A percentile compares a stretch with the other conserved stretches of the same genome.
phyloP scores from a whole-genome alignment of 2,113 vertebrate genomes.

The Paraplagusia blochii region DNA sequence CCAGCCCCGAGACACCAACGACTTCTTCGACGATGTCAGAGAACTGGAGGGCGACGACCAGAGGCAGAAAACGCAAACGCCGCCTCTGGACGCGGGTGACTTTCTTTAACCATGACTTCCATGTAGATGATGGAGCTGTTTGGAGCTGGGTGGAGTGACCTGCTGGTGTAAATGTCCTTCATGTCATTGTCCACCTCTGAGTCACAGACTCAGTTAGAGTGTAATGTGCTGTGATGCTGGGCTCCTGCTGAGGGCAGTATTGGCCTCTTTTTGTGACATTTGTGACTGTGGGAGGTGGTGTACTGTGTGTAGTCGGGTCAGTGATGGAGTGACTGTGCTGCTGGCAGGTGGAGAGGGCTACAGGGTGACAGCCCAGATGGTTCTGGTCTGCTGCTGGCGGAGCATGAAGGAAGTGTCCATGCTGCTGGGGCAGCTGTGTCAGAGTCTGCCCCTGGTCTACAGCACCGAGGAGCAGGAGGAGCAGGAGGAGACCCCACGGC shows the following conservation, averaged over 20 bases:
- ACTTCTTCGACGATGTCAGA: conserved; percentile 85
- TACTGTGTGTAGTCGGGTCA: not conserved
- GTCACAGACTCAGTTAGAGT: not conserved
- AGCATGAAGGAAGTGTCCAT: conserved; percentile 97
- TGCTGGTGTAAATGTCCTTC: not conserved
- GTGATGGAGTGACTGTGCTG: conserved; percentile 4
- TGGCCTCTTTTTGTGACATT: conserved; percentile 15
- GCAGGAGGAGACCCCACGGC: conserved; percentile 69
- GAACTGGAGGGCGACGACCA: conserved; percentile 72
- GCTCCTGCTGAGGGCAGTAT: conserved; percentile 59
- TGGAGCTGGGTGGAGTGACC: too few species aligned
- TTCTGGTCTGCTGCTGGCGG: conserved; percentile 95
- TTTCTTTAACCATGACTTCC: not conserved
- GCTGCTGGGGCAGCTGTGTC: conserved; percentile 88
- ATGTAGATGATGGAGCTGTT: not conserved
- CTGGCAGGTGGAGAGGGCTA: conserved; percentile 70
- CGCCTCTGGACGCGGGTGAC: conserved; percentile 52
- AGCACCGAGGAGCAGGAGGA: conserved; percentile 57
- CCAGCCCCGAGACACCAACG: conserved; percentile 91
- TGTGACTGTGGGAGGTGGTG: not conserved
- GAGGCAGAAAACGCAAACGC: conserved; percentile 8
- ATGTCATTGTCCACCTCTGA: not conserved
- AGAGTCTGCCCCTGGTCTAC: conserved; percentile 78
- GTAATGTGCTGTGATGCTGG: conserved; percentile 51
- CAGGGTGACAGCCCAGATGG: conserved; percentile 94